Percentiles rank a stretch among this genome's conserved stretches.
These are phyloP conservation scores for Eumaeus atala DNA, from an alignment of 1,140 invertebrate genomes.

Conservation along the genomic window DNA sequence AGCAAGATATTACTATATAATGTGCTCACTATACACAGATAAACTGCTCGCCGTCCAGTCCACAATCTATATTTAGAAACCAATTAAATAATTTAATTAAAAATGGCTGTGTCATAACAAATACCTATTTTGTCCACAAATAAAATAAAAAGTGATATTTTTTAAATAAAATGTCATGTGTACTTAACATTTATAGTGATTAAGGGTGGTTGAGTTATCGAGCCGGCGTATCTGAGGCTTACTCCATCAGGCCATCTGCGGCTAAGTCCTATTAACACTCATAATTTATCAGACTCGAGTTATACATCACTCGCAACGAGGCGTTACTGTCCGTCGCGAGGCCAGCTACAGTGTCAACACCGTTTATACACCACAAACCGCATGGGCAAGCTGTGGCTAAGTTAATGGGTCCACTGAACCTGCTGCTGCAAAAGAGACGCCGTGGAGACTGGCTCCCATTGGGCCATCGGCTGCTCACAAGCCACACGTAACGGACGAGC, in stretches of 20 bases:
- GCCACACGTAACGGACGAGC: too few species aligned
- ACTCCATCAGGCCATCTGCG: neutral
- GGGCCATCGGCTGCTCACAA: too few species aligned
- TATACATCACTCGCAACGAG: neutral
- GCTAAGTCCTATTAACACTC: constrained; percentile 4
- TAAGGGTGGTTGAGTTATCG: neutral
- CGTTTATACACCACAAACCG: too few species aligned
- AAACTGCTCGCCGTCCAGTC: too few species aligned
- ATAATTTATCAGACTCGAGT: constrained; percentile 1
- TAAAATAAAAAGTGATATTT: neutral
- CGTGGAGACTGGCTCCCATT: too few species aligned
- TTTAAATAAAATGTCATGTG: constrained; percentile 13
- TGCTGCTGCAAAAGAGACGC: too few species aligned
- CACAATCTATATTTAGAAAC: constrained; percentile 7
- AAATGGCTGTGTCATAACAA: constrained; percentile 3
- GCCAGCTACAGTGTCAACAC: neutral
- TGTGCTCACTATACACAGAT: too few species aligned
- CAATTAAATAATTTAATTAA: neutral
- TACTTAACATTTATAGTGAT: constrained; percentile 11
- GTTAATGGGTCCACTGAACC: too few species aligned
- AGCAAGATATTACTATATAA: too few species aligned
- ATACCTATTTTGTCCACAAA: too few species aligned
- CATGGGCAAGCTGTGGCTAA: too few species aligned
- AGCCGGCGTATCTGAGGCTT: neutral
- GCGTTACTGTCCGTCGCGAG: neutral